A percentile compares a stretch with the other conserved stretches of the same genome.
Conservation (phyloP, 2,797 vertebrate genomes). For the Sebastes minor region DNA sequence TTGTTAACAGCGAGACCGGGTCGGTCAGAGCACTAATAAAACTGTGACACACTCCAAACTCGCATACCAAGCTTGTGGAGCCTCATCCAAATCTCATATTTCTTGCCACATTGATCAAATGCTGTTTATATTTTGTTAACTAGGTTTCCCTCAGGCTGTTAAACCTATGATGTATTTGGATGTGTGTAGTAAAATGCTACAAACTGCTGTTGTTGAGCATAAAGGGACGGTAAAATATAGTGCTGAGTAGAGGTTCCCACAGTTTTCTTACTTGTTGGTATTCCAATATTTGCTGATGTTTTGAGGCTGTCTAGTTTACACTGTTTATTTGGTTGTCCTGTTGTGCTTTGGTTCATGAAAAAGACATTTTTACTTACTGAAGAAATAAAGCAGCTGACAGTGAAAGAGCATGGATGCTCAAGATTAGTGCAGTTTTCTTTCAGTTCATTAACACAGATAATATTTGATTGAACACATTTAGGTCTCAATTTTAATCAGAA, state of each 20-base stretch:
- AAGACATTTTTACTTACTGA: background rate
- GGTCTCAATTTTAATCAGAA: constrained; percentile 27
- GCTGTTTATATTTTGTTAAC: background rate
- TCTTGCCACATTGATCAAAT: background rate
- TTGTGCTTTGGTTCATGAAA: background rate
- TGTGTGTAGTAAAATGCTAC: background rate
- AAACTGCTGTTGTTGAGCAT: background rate
- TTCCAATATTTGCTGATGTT: background rate
- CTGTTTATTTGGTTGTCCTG: background rate
- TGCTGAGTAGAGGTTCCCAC: background rate
- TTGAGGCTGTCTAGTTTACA: background rate
- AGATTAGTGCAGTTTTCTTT: constrained; percentile 2
- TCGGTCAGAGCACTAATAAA: background rate
- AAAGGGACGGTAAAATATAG: background rate
- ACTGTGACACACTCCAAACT: background rate
- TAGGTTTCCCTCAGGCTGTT: background rate
- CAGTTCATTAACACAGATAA: constrained; percentile 13
- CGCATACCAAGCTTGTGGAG: background rate
- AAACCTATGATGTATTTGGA: background rate
- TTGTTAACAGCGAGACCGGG: background rate
- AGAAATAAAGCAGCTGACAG: background rate
- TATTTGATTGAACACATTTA: constrained; percentile 53
- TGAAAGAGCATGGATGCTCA: background rate
- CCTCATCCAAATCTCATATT: background rate
- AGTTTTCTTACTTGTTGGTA: background rate